These are phyloP conservation scores for Neolamprologus longior DNA, from an alignment of 2,113 vertebrate genomes.

Conservation along the genomic window DNA sequence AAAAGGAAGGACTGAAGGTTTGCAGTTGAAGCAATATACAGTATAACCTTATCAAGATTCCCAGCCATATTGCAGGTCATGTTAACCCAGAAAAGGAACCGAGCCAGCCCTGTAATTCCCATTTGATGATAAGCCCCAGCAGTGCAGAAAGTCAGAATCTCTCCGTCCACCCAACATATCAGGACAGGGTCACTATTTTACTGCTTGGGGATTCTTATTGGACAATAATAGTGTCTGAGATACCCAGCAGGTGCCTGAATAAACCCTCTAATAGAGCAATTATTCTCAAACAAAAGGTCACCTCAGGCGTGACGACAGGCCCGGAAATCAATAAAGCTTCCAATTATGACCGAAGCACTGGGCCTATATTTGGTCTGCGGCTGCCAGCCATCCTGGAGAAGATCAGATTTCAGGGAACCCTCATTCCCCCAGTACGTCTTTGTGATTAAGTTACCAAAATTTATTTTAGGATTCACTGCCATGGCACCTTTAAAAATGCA, in stretches of 20 bases:
- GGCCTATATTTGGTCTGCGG: slow-evolving; percentile 35
- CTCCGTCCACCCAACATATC: slow-evolving; percentile 16
- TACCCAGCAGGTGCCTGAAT: slow-evolving; percentile 65
- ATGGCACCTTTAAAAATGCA: slow-evolving; percentile 15
- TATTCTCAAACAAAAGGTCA: slow-evolving; percentile 76
- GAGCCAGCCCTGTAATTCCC: background rate
- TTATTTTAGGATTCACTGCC: slow-evolving; percentile 5
- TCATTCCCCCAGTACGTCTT: slow-evolving; percentile 9
- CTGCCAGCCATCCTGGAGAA: slow-evolving; percentile 16
- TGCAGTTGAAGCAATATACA: background rate
- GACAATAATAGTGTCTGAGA: slow-evolving; percentile 57
- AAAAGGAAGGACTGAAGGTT: background rate
- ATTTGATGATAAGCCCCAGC: slow-evolving; percentile 11
- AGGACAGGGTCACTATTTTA: slow-evolving; percentile 42
- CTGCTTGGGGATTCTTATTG: slow-evolving; percentile 50
- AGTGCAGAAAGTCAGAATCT: background rate
- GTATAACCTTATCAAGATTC: slow-evolving; percentile 3
- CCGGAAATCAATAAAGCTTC: slow-evolving; percentile 69
- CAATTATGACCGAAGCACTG: slow-evolving; percentile 52
- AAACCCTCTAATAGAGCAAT: slow-evolving; percentile 75
- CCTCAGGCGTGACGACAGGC: slow-evolving; percentile 64
- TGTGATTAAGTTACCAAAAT: slow-evolving; percentile 37
- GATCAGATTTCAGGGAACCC: slow-evolving; percentile 44
- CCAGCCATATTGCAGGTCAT: background rate
- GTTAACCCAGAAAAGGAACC: background rate